Evolutionary conservation across 2,888 invertebrate genomes (phyloP), one percentile per base, ranked within the genome.

Genomic region (Serrognathus titanus): DNA sequence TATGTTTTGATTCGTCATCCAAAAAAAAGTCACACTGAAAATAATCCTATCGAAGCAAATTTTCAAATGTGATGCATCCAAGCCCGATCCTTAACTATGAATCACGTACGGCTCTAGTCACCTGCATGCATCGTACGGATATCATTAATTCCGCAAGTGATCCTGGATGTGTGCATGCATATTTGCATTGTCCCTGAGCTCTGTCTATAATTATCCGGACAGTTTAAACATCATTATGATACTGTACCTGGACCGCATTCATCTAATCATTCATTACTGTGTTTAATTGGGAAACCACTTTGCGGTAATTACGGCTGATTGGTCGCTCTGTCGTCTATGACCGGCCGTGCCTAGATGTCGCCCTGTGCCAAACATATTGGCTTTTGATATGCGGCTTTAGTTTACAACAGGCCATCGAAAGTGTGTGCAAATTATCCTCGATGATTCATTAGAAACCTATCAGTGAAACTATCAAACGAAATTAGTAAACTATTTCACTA

Each of bases 241-340:
- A 55, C 54, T 58, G 46, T 50, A 51, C 51, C 53, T 47, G 46
- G 55, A 20, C 37, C 57, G 51, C 37, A 57, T 43, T 55, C 48
- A 49, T 58, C 55, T 58, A 62, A 62, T 62, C 58, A 58, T 55
- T 54, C 62, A 60, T 62, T 59, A 62, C 58, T 50, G 55, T 59
- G 59, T 62, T 64, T 66, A 66, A 66, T 66, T 64, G 63, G 66
- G 62, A 61, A 64, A 61, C 66, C 63, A 64, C 63, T 64, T 62
- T 59, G 58, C 58, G 54, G 59, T 61, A 63, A 64, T 66, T 66
- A 66, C 52, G 55, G 60, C 48, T 62, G 63, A 64, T 66, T 64
- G 60, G 58, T 55, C 51, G 43, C 39, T 51, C 46, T 48, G 37
- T 16, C 24, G 16, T 16, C 48, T 41, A 11, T 41, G 41, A 12